Base-by-base conservation (phyloP, 2,888 invertebrate species). In the Cantharis nigra region DNA sequence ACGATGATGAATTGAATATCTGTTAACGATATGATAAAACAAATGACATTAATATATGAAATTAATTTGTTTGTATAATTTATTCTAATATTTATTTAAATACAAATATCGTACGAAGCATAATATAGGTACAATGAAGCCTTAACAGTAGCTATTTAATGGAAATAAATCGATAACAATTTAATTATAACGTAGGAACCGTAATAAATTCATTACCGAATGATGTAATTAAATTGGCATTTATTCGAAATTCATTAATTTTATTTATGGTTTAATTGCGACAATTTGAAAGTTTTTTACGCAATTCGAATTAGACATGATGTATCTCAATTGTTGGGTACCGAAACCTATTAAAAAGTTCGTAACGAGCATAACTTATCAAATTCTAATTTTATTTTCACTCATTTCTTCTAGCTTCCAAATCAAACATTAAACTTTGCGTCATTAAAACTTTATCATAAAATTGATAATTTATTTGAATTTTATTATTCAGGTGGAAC, bases 131-230 rank as follows among this genome's bases (percentile, higher is more conserved):
- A 49, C 49, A 49, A 67, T 23, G 65, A 67, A 67, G 23, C 64
- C 69, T 65, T 70, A 73, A 65, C 70, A 33, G 69, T 73, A 70
- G 70, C 65, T 65, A 64, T 64, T 73, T 72, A 65, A 70, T 70
- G 49, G 72, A 23, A 73, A 69, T 70, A 73, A 76, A 73, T 76
- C 72, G 73, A 76, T 76, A 72, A 73, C 70, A 73, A 76, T 76
- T 72, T 73, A 72, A 76, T 76, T 76, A 76, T 23, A 76, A 69
- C 65, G 63, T 76, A 70, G 70, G 76, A 70, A 72, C 76, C 69
- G 63, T 64, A 18, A 18, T 16, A 67, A 67, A 67, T 33, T 67
- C 30, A 67, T 30, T 30, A 30, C 33, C 16, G 30, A 26, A 18
- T 33, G 16, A 62, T 71, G 64, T 63, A 71, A 71, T 71, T 67